Evolutionary conservation across 2,888 invertebrate species (phyloP).

Genomic region (Mesoligia furuncula): DNA sequence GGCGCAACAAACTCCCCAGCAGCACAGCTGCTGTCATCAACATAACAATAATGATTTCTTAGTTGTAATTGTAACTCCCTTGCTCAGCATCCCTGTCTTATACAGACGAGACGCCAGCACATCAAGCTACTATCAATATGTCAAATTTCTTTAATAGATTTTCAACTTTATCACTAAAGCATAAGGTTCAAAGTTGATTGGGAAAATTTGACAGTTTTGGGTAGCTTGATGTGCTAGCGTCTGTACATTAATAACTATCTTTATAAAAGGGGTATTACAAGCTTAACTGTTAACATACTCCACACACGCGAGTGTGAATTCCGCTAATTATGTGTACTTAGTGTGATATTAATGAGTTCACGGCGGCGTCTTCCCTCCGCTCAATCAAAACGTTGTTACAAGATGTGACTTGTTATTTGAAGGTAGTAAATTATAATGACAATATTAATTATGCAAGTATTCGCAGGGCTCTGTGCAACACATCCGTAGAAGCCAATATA

Average conservation of each 20-base stretch:
- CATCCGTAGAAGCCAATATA: not conserved
- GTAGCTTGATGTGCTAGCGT: no score
- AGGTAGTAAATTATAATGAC: not conserved
- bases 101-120: no score
- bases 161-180: no score
- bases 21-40: no score
- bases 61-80: not conserved
- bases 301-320: constrained; percentile 16
- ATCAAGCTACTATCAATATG: no score
- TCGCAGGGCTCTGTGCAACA: not conserved
- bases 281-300: constrained; percentile 5
- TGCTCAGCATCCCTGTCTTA: not conserved
- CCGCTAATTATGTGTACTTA: constrained; percentile 61
- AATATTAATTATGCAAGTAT: not conserved
- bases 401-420: constrained; percentile 17
- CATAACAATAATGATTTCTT: not conserved
- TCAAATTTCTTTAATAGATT: no score
- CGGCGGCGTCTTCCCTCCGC: constrained; percentile 58
- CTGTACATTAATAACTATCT: not conserved
- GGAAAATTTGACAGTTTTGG: no score
- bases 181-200: no score
- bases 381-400: constrained; percentile 70
- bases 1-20: no score
- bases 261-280: not conserved
- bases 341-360: constrained; percentile 63